Evolutionary conservation across 1,140 invertebrate species (phyloP).

Genomic region (Dendroctonus valens): DNA sequence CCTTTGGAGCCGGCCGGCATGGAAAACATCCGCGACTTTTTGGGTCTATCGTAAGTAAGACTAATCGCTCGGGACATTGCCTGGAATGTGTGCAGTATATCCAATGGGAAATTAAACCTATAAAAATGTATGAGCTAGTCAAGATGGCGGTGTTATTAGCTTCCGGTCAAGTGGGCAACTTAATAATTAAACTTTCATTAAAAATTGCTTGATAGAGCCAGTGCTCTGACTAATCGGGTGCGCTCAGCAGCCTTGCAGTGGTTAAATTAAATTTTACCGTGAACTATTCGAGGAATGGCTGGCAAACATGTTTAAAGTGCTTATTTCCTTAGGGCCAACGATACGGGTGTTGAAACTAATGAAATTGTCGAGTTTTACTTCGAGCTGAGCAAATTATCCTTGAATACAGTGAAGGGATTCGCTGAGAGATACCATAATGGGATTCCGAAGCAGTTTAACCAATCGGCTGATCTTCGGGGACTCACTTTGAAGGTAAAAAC

Average conservation of each 20-base stretch:
- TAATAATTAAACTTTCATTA: too few relatives aligned
- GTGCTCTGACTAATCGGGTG: too few relatives aligned
- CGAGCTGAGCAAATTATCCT: slow-evolving; percentile 1
- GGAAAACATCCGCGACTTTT: slow-evolving; percentile 50
- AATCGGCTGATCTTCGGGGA: background rate
- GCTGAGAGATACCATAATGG: background rate
- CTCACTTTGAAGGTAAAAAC: background rate
- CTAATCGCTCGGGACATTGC: background rate
- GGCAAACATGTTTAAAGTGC: background rate
- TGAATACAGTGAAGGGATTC: background rate
- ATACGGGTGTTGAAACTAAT: background rate
- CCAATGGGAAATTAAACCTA: too few relatives aligned
- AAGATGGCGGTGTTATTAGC: too few relatives aligned
- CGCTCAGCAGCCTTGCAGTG: too few relatives aligned
- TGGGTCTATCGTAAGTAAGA: slow-evolving; percentile 21
- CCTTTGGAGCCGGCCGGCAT: slow-evolving; percentile 51
- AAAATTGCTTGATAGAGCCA: too few relatives aligned
- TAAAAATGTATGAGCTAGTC: too few relatives aligned
- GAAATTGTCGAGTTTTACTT: background rate
- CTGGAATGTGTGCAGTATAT: too few relatives aligned
- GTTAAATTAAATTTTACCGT: too few relatives aligned
- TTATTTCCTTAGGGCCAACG: background rate
- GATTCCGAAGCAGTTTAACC: background rate
- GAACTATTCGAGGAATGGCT: too few relatives aligned
- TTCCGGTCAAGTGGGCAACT: too few relatives aligned